Evolutionary conservation across 1,140 invertebrate species (phyloP).

Genomic region (Caenorhabditis remanei): DNA sequence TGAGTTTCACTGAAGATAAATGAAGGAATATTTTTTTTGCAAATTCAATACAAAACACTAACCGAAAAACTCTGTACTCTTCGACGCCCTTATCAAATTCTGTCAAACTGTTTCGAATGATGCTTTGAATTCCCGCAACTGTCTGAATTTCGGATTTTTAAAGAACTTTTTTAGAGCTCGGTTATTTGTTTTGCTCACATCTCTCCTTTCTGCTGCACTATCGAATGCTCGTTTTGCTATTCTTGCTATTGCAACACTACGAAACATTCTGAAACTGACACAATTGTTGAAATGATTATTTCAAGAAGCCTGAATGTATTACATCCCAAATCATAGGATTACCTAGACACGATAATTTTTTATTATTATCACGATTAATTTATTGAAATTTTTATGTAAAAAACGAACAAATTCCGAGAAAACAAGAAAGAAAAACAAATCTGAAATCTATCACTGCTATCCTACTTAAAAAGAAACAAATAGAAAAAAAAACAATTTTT

Average conservation of each 20-base stretch:
- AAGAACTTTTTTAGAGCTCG: not conserved
- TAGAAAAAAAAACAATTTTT: not conserved
- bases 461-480: not conserved
- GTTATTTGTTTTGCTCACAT: not conserved
- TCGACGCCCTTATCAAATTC: conserved; percentile 27
- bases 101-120: conserved; percentile 38
- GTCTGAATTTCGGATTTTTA: not conserved
- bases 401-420: not conserved
- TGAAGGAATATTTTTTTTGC: not conserved
- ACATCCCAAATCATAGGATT: not conserved
- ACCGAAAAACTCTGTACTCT: conserved; percentile 6
- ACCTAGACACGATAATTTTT: too few species aligned
- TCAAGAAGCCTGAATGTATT: not conserved
- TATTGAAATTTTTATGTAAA: not conserved
- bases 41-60: not conserved
- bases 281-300: not conserved
- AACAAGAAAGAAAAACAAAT: not conserved
- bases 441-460: conserved; percentile 33
- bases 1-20: conserved; percentile 18
- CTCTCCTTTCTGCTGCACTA: not conserved
- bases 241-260: not conserved
- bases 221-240: not conserved
- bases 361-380: too few species aligned
- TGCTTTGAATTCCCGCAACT: conserved; percentile 2
- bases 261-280: conserved; percentile 2